Evolutionary conservation across 2,797 vertebrate species (phyloP).

Genomic region (Megalops cyprinoides): DNA sequence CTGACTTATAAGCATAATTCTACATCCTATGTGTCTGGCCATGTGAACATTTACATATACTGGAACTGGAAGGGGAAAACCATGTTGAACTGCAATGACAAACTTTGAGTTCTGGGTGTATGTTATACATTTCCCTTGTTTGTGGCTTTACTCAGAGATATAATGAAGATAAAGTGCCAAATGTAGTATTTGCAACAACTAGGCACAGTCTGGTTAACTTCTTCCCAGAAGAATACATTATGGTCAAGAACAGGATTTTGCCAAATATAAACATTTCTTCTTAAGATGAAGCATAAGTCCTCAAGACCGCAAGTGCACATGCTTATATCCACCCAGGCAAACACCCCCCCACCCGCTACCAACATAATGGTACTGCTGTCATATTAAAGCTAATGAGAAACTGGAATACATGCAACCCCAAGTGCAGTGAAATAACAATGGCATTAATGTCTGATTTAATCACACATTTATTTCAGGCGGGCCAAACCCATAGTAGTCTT

Average conservation of each 20-base stretch:
- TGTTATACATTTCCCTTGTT: too few relatives aligned
- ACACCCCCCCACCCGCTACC: not conserved
- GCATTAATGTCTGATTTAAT: not conserved
- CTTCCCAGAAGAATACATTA: conserved; percentile 20
- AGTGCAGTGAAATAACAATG: conserved; percentile 15
- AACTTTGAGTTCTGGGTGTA: too few relatives aligned
- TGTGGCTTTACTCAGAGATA: too few relatives aligned
- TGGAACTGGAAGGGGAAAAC: not conserved
- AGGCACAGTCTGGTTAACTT: not conserved
- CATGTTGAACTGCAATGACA: too few relatives aligned
- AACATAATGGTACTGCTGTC: not conserved
- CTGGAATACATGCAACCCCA: conserved; percentile 27
- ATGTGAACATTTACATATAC: conserved; percentile 34
- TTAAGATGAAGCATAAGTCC: conserved; percentile 23
- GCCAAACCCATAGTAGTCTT: not conserved
- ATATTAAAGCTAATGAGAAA: not conserved
- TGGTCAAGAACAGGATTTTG: not conserved
- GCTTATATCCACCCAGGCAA: conserved; percentile 17
- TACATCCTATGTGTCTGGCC: not conserved
- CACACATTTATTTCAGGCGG: not conserved
- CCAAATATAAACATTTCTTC: not conserved
- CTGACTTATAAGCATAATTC: not conserved
- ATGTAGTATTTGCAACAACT: conserved; percentile 2
- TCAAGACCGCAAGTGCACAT: conserved; percentile 3
- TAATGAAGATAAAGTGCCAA: conserved; percentile 19